Conservation (phyloP, 2,888 invertebrate genomes). For the Laothoe populi region DNA sequence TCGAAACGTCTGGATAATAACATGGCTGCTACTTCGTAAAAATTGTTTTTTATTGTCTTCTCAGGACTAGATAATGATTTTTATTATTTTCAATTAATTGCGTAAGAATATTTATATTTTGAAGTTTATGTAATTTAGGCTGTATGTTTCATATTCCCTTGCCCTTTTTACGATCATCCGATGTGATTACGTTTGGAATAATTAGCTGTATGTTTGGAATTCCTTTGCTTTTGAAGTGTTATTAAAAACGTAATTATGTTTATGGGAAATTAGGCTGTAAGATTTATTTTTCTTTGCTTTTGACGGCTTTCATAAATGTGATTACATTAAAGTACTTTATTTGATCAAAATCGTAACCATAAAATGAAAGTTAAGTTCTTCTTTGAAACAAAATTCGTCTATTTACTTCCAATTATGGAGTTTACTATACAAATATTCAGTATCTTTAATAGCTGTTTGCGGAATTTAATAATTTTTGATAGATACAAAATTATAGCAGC, state of each 20-base stretch:
- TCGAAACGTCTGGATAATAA: neutral
- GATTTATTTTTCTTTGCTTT: neutral
- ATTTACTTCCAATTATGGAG: neutral
- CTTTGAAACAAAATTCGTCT: neutral
- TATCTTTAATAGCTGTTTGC: neutral
- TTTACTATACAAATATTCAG: neutral
- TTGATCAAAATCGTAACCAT: neutral
- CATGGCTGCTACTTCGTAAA: neutral
- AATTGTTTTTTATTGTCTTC: neutral
- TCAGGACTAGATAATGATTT: neutral
- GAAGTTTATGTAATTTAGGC: neutral
- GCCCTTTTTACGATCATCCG: neutral
- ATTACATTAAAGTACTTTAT: constrained; percentile 1
- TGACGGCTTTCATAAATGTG: neutral
- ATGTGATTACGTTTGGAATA: neutral
- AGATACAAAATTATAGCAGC: too few species aligned
- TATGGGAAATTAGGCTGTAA: neutral
- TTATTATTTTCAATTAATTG: neutral
- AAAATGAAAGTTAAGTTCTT: neutral
- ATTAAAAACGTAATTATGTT: neutral
- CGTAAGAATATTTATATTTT: neutral
- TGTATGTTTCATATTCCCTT: neutral
- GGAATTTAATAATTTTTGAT: too few species aligned
- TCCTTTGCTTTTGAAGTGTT: neutral
- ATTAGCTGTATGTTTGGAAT: neutral